Evolutionary conservation across 2,797 vertebrate genomes (phyloP).

Genomic region (Pipistrellus nathusii): DNA sequence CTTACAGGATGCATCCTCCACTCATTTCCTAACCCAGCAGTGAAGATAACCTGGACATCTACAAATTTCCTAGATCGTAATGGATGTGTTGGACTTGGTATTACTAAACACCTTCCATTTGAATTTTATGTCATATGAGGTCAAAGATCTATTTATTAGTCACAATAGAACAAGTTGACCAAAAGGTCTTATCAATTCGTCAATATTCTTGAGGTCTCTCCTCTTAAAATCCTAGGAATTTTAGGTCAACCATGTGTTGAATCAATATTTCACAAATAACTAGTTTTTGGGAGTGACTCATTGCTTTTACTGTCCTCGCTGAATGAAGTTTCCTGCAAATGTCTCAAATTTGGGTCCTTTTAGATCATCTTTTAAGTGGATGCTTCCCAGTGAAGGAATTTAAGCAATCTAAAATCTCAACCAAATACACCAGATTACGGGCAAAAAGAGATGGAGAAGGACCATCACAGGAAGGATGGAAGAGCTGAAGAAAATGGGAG

Average conservation of each 20-base stretch:
- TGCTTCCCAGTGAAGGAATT: constrained; percentile 13
- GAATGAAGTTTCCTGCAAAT: constrained; percentile 28
- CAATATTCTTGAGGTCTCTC: background rate
- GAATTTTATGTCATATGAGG: background rate
- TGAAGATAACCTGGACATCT: background rate
- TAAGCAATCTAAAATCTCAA: constrained; percentile 49
- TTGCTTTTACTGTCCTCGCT: constrained; percentile 6
- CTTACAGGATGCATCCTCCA: background rate
- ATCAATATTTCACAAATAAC: constrained; percentile 9
- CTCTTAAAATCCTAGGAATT: constrained; percentile 43
- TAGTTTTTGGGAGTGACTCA: background rate
- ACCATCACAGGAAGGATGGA: background rate
- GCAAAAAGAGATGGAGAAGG: background rate
- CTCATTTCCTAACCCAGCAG: background rate
- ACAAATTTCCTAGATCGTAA: background rate
- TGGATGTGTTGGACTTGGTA: background rate
- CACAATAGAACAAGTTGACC: background rate
- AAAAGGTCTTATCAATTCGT: background rate
- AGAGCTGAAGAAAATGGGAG: background rate
- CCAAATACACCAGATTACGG: background rate
- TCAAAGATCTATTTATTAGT: background rate
- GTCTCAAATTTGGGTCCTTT: background rate
- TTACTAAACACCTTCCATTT: background rate
- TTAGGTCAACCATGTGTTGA: background rate
- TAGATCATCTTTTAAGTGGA: background rate